Percentiles rank a stretch among this genome's conserved stretches.
phyloP scores from a whole-genome alignment of 2,113 vertebrate genomes.

The Camelus dromedarius region DNA sequence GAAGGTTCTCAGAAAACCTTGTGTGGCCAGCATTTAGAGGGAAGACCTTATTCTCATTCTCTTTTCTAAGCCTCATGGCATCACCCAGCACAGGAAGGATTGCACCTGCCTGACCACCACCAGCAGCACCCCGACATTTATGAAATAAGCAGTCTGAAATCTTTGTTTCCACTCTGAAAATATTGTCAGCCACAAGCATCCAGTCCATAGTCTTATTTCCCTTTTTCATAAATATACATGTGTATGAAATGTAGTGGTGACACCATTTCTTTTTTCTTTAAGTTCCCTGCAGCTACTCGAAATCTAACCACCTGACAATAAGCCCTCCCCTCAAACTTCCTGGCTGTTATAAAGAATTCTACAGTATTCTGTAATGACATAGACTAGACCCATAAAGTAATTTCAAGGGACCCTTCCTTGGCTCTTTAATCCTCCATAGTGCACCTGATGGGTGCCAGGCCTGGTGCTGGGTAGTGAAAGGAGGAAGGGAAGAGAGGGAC shows the following conservation, averaged over 20 bases:
- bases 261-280: slow-evolving; percentile 34
- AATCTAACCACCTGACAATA: background rate
- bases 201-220: background rate
- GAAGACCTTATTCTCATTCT: background rate
- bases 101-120: background rate
- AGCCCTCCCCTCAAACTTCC: background rate
- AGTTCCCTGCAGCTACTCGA: slow-evolving; percentile 3
- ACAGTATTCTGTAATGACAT: background rate
- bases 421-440: background rate
- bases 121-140: background rate
- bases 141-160: slow-evolving; percentile 53
- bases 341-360: background rate
- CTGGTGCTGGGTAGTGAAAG: background rate
- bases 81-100: background rate
- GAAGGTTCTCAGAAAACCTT: background rate
- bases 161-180: slow-evolving; percentile 26
- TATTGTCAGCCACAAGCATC: background rate
- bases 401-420: background rate
- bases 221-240: background rate
- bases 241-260: background rate
- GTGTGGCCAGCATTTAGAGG: background rate
- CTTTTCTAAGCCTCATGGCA: background rate
- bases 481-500: background rate
- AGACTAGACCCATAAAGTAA: background rate
- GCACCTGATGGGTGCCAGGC: background rate